Base-by-base conservation (phyloP, 2,797 vertebrate species). In the Crenuchus spilurus region DNA sequence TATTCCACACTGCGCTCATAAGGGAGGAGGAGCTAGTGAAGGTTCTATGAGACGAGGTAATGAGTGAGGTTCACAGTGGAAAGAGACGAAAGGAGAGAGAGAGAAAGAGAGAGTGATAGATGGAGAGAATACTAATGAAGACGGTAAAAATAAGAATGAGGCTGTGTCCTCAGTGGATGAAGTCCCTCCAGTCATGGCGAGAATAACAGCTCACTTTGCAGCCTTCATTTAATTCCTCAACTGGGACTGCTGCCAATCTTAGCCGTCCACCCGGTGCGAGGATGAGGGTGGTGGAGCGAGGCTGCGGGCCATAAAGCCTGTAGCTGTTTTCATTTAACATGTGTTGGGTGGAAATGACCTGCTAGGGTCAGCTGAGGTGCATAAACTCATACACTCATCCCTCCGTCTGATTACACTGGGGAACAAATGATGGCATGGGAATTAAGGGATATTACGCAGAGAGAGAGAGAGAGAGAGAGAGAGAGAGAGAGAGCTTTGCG, bases 91-190 rank as follows among this genome's bases (percentile, higher is more conserved):
- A 18, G 26, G n/a, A 58, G 48, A 44, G 24, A 71, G 64, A 31
- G 37, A 73, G 70, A 73, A 3, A 46, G 64, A 13, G 2, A 58
- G 48, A 60, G 62, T 48, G 60, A 60, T 33, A 75, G 55, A 42
- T 18, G 72, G 44, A 66, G 55, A 57, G 33, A 67, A 71, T 66
- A 68, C 71, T 81, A 85, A 85, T 83, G 77, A 78, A 82, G 70
- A 69, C 16, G 64, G 63, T 83, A 81, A 84, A 85, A 84, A 85
- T 84, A 85, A 87, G 76, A 85, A 83, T 80, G 74, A 85, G 82
- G 85, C 74, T 84, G 82, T 75, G 80, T 86, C 83, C 84, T 83
- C 77, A n/a, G 82, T 83, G 82, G 69, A 76, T 71, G 80, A 77
- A 66, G 75, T 78, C 63, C 77, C 77, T 84, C 72, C 75, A 26